phyloP scores from a whole-genome alignment of 2,797 vertebrate species.

The Fistularia tabacaria region DNA sequence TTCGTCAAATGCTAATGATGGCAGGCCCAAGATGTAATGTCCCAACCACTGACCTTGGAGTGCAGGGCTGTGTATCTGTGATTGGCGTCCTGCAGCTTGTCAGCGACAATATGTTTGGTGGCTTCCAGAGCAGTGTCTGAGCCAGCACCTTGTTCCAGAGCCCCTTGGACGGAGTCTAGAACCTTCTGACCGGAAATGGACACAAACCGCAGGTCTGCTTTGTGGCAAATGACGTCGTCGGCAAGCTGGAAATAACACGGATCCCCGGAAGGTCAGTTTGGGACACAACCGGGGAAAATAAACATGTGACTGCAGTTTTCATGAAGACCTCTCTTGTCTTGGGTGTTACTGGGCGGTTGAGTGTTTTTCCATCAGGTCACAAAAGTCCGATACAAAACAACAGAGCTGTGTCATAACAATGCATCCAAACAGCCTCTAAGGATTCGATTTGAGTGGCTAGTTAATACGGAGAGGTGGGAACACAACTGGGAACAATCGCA shows the following conservation, averaged over 20 bases:
- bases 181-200: conserved; percentile 96
- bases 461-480: no score
- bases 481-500: no score
- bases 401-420: conserved; percentile 5
- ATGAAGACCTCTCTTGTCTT: no score
- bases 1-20: not conserved
- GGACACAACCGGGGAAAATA: not conserved
- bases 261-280: conserved; percentile 2
- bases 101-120: conserved; percentile 78
- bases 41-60: conserved; percentile 76
- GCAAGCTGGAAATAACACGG: conserved; percentile 60
- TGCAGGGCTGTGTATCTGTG: conserved; percentile 85
- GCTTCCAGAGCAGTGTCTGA: conserved; percentile 65
- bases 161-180: conserved; percentile 77
- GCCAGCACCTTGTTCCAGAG: conserved; percentile 66
- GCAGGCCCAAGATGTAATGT: not conserved
- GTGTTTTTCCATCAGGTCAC: no score
- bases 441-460: not conserved
- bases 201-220: conserved; percentile 93
- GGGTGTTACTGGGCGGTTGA: no score
- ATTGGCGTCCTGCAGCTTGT: conserved; percentile 84
- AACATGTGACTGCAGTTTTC: no score
- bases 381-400: no score
- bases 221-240: conserved; percentile 96
- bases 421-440: not conserved